Percentiles rank a stretch among this genome's conserved stretches.
Conservation (phyloP, 2,113 vertebrate species). For the Otocyon megalotis region DNA sequence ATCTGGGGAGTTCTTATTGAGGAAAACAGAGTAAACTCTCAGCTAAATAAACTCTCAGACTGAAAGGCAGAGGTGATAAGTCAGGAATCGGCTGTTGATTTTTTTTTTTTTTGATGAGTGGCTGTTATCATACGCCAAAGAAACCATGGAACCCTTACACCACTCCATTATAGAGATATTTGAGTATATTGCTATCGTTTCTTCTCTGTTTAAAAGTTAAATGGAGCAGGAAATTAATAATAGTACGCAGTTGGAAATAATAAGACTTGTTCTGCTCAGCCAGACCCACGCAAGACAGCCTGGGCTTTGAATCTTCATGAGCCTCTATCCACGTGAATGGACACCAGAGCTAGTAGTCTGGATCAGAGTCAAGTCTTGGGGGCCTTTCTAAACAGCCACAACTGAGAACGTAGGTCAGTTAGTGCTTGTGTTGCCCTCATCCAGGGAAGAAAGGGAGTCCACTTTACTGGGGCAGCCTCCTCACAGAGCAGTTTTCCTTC, state of each 20-base stretch:
- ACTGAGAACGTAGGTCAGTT: not conserved
- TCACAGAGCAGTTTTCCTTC: not conserved
- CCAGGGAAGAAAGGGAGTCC: not conserved
- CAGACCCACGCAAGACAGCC: not conserved
- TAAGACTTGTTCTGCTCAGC: not conserved
- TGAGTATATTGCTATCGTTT: conserved; percentile 36
- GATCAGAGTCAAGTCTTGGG: not conserved
- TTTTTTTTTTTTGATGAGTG: conserved; percentile 54
- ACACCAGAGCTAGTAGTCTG: not conserved
- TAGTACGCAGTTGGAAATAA: conserved; percentile 5
- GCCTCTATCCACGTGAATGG: not conserved
- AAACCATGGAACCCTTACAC: not conserved
- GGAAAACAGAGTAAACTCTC: not conserved
- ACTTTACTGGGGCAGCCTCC: not conserved
- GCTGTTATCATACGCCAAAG: not conserved
- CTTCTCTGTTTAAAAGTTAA: conserved; percentile 40
- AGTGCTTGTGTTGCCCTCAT: not conserved
- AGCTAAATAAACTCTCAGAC: not conserved
- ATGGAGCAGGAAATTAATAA: conserved; percentile 45
- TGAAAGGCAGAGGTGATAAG: conserved; percentile 33
- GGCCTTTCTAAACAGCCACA: not conserved
- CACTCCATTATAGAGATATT: not conserved
- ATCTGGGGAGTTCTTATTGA: conserved; percentile 36
- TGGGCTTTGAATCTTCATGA: not conserved
- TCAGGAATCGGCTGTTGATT: not conserved